Evolutionary conservation across 2,113 vertebrate genomes (phyloP), one percentile per base, ranked within the genome.

Genomic region (Rallus limicola): DNA sequence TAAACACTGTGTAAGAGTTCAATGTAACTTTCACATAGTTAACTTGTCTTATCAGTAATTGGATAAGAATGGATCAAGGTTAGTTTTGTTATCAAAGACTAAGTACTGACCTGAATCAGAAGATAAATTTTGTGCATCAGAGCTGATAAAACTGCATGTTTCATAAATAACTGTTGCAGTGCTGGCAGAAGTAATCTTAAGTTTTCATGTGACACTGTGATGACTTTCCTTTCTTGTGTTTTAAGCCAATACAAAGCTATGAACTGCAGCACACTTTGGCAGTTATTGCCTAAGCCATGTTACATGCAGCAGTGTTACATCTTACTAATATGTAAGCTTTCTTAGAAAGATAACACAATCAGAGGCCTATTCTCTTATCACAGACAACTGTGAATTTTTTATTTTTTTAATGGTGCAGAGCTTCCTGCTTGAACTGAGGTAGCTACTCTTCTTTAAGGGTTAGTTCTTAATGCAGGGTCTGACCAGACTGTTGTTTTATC

Each of bases 41-140:
- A 63, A n/a, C 15, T 82, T 92, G 46, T 33, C 18, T 46, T 79
- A 56, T 63, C 21, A 46, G 46, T 77, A 50, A 40, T 77, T 3
- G 14, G 81, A 15, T 87, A 92, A 91, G 72, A 77, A 81, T 23
- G 28, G 64, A 46, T 84, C 68, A 63, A 78, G 82, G 85, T 87
- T 69, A 72, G 38, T 10, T 92, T 81, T 83, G 11, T 48, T 84
- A 33, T 59, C 56, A 75, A 81, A 82, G 65, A 42, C 50, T 71
- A 5, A 0, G 0, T 67, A 13, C 62, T 56, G 53, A 63, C 46
- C 63, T 75, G 52, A 70, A 40, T 34, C 67, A n/a, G 33, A 36
- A 63, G 34, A 16, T 60, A 60, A 69, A 13, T 69, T 76, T 74
- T 74, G 50, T 46, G 44, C 40, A 65, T 91, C 68, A 72, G 21